Conservation (phyloP, 2,113 vertebrate genomes). For the Crotalus horridus region DNA sequence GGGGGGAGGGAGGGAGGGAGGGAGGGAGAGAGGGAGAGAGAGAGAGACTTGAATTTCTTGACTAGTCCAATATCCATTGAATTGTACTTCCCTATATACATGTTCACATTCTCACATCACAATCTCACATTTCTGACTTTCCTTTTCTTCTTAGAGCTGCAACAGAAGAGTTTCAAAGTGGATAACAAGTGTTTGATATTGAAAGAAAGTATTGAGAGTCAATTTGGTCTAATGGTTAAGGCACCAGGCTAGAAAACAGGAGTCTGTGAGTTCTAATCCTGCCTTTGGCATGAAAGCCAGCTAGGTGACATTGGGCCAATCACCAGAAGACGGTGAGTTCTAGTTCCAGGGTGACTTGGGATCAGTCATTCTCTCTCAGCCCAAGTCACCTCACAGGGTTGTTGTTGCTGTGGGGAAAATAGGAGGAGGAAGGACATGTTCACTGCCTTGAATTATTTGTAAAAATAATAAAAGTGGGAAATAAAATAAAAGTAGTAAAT, state of each 20-base stretch:
- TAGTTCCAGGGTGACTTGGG: neutral
- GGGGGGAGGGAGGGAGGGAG: conserved; percentile 5
- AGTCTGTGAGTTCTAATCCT: neutral
- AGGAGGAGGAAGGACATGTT: neutral
- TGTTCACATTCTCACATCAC: neutral
- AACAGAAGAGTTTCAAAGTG: conserved; percentile 66
- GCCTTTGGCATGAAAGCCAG: neutral
- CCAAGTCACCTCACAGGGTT: neutral
- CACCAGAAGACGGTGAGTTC: too few relatives aligned
- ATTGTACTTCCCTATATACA: conserved; percentile 54
- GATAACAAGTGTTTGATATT: conserved; percentile 63
- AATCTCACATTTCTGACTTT: neutral
- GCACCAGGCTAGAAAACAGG: too few relatives aligned
- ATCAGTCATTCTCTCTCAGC: neutral
- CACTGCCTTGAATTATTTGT: neutral
- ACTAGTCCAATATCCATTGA: conserved; percentile 58
- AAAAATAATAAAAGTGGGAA: neutral
- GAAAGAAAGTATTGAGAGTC: conserved; percentile 44
- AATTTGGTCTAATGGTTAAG: neutral
- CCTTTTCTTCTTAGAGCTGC: conserved; percentile 58
- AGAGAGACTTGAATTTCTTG: conserved; percentile 43
- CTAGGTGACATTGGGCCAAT: too few relatives aligned
- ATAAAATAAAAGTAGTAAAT: conserved; percentile 44
- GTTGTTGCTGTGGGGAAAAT: neutral
- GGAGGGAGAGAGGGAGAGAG: neutral